These are phyloP conservation scores for Ramphastos sulfuratus DNA, from an alignment of 2,113 vertebrate species.

Conservation along the genomic window DNA sequence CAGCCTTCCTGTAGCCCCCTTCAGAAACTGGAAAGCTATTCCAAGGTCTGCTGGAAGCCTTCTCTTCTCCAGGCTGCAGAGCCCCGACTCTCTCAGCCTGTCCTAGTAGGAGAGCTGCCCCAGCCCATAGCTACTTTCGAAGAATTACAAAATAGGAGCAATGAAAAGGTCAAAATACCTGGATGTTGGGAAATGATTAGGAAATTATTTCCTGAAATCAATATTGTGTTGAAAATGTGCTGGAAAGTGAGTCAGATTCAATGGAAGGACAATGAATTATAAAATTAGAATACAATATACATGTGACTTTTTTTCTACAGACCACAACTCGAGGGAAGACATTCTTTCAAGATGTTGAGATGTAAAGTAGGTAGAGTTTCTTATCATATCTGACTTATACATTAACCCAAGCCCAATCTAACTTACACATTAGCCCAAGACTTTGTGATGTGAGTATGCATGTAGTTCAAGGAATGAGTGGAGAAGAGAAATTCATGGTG, in stretches of 20 bases:
- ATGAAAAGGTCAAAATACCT: neutral
- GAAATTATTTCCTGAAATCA: neutral
- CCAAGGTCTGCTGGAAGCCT: too few relatives aligned
- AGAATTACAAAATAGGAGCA: neutral
- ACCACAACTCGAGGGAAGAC: neutral
- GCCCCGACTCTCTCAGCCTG: too few relatives aligned
- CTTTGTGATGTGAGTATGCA: neutral
- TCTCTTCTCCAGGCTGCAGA: too few relatives aligned
- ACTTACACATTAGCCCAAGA: neutral
- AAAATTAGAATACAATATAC: neutral
- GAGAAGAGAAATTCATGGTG: neutral
- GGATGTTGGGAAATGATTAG: neutral
- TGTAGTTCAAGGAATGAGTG: neutral
- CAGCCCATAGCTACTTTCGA: neutral
- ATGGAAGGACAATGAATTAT: neutral
- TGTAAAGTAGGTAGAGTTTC: neutral
- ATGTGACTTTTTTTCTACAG: neutral
- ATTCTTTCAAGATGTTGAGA: neutral
- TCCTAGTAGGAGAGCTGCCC: too few relatives aligned
- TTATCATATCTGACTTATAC: neutral
- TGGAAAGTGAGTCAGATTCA: neutral
- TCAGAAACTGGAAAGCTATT: too few relatives aligned
- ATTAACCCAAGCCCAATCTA: neutral
- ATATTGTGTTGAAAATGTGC: neutral
- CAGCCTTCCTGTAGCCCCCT: too few relatives aligned